Evolutionary conservation across 2,797 vertebrate genomes (phyloP).

Genomic region (Babyrousa celebensis): DNA sequence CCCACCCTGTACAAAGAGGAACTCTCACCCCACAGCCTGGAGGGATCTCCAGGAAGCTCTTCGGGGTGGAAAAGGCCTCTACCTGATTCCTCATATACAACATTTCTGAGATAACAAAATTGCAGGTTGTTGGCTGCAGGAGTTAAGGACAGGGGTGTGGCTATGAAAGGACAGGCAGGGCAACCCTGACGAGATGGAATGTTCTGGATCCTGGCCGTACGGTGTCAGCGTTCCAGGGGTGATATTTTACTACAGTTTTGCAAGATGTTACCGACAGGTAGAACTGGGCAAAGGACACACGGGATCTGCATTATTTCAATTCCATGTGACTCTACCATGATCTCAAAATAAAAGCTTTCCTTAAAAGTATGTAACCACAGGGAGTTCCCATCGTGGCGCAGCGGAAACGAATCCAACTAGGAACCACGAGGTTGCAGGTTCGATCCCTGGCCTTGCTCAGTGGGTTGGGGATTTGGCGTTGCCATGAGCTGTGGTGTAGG

Average conservation of each 20-base stretch:
- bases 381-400: too few species aligned
- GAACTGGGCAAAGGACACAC: background rate
- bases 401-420: too few species aligned
- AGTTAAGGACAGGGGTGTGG: background rate
- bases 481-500: too few species aligned
- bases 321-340: background rate
- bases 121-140: background rate
- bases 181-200: background rate
- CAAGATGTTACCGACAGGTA: background rate
- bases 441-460: too few species aligned
- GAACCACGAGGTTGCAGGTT: too few species aligned
- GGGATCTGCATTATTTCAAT: background rate
- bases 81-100: background rate
- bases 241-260: background rate
- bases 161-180: background rate
- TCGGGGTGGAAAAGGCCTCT: background rate
- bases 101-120: background rate
- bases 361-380: background rate
- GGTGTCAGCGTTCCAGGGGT: background rate
- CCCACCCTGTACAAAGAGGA: background rate
- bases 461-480: too few species aligned
- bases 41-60: background rate
- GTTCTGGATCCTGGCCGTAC: background rate
- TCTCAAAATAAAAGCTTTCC: conserved; percentile 4
- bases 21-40: background rate